These are phyloP conservation scores for Pseudolaguvia tuberculata DNA, from an alignment of 2,113 vertebrate genomes.

Conservation along the genomic window DNA sequence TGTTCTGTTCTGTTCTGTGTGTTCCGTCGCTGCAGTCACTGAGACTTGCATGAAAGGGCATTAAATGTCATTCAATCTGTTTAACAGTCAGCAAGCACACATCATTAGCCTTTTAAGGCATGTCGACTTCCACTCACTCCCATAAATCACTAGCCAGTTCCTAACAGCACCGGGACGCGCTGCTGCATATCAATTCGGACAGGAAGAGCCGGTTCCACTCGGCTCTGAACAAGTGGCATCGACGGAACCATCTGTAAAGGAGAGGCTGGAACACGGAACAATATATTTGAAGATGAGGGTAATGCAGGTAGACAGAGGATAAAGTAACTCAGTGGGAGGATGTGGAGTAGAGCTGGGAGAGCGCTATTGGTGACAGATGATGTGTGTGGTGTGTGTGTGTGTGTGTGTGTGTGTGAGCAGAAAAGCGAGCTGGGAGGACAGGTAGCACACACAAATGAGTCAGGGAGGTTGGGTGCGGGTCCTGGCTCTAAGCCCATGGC, in stretches of 20 bases:
- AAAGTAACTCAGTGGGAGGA: conserved; percentile 13
- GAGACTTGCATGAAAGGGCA: conserved; percentile 34
- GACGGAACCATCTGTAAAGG: conserved; percentile 19
- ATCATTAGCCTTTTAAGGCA: conserved; percentile 41
- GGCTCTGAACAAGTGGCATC: conserved; percentile 3
- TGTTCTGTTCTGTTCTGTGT: not conserved
- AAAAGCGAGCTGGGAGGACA: conserved; percentile 21
- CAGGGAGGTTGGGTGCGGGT: conserved; percentile 20
- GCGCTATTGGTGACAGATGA: conserved; percentile 20
- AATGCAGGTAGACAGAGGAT: conserved; percentile 31
- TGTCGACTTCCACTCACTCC: conserved; percentile 17
- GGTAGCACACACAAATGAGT: conserved; percentile 35
- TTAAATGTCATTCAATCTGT: conserved; percentile 40
- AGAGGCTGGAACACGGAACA: conserved; percentile 4
- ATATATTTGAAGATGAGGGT: conserved; percentile 10
- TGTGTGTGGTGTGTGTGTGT: conserved; percentile 20
- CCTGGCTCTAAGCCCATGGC: conserved; percentile 35
- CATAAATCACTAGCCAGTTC: conserved; percentile 38
- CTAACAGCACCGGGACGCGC: conserved; percentile 1
- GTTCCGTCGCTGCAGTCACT: conserved; percentile 4
- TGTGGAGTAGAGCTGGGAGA: conserved; percentile 30
- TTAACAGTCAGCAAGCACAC: conserved; percentile 41
- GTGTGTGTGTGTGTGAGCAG: conserved; percentile 19
- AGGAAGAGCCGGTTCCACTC: not conserved
- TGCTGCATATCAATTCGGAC: conserved; percentile 28